Percentiles rank a stretch among this genome's conserved stretches.
Conservation (phyloP, 2,797 vertebrate genomes). For the Tragelaphus eurycerus region DNA sequence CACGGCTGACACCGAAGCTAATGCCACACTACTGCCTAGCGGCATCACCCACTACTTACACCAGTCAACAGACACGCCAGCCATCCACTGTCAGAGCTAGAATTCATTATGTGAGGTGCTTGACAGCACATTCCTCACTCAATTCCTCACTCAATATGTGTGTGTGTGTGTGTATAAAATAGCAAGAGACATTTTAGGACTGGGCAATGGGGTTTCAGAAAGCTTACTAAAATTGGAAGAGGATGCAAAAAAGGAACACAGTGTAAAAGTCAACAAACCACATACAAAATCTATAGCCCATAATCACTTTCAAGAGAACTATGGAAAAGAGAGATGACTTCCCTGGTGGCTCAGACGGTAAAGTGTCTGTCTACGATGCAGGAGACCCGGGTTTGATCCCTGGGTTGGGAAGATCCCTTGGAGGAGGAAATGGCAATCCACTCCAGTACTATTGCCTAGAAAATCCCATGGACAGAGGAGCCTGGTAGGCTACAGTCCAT, state of each 20-base stretch:
- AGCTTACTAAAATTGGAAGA: conserved; percentile 5
- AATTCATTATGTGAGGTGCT: not conserved
- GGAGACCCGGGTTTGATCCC: too few relatives aligned
- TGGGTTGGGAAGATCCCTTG: too few relatives aligned
- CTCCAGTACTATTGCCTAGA: too few relatives aligned
- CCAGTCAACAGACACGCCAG: not conserved
- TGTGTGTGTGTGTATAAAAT: not conserved
- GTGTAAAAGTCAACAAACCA: not conserved
- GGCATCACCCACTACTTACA: not conserved
- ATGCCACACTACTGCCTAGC: not conserved
- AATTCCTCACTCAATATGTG: not conserved
- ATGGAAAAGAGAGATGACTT: not conserved
- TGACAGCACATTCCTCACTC: not conserved
- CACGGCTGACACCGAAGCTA: not conserved
- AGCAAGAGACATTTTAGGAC: not conserved
- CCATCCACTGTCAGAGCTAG: not conserved
- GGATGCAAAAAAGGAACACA: not conserved
- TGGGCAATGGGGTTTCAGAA: not conserved
- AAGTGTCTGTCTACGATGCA: too few relatives aligned
- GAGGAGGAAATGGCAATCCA: too few relatives aligned
- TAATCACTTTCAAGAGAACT: not conserved
- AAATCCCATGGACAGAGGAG: too few relatives aligned
- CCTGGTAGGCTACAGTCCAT: too few relatives aligned
- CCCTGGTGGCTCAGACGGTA: too few relatives aligned
- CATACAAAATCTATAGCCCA: not conserved